phyloP scores from a whole-genome alignment of 2,888 invertebrate species.

The Amaurobius ferox region DNA sequence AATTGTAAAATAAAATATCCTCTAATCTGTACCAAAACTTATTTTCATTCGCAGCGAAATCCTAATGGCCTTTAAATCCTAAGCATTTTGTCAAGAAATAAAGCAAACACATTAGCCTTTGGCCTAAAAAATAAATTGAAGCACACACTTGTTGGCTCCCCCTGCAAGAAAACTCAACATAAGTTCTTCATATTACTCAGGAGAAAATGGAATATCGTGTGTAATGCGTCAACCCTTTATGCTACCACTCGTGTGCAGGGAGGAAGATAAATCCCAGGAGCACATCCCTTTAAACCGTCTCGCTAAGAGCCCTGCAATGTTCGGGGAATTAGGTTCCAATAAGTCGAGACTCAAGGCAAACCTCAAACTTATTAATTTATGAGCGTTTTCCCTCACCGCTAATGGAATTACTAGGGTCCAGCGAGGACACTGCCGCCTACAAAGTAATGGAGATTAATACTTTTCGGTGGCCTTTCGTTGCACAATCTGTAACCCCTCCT shows the following conservation, averaged over 20 bases:
- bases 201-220: background rate
- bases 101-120: too few relatives aligned
- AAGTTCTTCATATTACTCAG: background rate
- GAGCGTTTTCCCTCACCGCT: slow-evolving; percentile 59
- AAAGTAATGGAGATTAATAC: slow-evolving; percentile 66
- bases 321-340: slow-evolving; percentile 59
- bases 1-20: too few relatives aligned
- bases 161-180: background rate
- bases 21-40: too few relatives aligned
- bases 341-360: slow-evolving; percentile 43
- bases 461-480: slow-evolving; percentile 6
- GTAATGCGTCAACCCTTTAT: background rate
- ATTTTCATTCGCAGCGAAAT: too few relatives aligned
- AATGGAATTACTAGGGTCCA: slow-evolving; percentile 47
- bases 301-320: slow-evolving; percentile 37
- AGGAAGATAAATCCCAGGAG: slow-evolving; percentile 34
- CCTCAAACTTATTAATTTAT: slow-evolving; percentile 71
- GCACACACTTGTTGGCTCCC: background rate
- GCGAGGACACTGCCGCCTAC: background rate
- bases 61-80: background rate
- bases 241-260: background rate
- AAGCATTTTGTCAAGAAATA: background rate
- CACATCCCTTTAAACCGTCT: slow-evolving; percentile 30
- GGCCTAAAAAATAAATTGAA: background rate
- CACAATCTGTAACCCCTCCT: background rate